phyloP scores from a whole-genome alignment of 2,113 vertebrate species.

The Cinclus mexicanus region DNA sequence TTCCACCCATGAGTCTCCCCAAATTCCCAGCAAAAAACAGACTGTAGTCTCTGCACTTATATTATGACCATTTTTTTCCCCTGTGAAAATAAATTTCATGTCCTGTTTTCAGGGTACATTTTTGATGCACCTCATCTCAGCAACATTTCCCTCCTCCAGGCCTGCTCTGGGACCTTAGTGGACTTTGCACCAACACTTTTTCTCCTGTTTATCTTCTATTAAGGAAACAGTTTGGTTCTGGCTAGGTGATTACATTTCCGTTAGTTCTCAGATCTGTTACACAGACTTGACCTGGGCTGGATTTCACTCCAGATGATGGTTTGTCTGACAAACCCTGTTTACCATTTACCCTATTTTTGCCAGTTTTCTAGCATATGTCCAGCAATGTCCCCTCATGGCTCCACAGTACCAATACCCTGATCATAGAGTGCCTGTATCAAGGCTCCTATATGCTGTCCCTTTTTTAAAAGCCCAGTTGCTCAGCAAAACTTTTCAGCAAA shows the following conservation, averaged over 20 bases:
- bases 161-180: not conserved
- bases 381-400: not conserved
- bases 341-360: not conserved
- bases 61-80: not conserved
- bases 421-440: not conserved
- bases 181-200: not conserved
- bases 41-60: not conserved
- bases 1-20: rapidly evolving
- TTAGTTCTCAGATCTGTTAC: not conserved
- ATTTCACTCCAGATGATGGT: not conserved
- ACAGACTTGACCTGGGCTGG: not conserved
- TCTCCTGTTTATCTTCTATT: not conserved
- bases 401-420: not conserved
- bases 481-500: not conserved
- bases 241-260: not conserved
- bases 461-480: not conserved
- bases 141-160: not conserved
- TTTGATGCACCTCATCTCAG: not conserved
- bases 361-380: not conserved
- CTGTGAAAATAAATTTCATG: not conserved
- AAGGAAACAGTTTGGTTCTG: not conserved
- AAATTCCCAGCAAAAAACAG: not conserved
- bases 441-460: not conserved
- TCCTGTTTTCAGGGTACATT: not conserved
- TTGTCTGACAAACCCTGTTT: not conserved